Percentiles rank a stretch among this genome's conserved stretches.
phyloP scores from a whole-genome alignment of 2,113 vertebrate genomes.

The Apeltes quadracus region DNA sequence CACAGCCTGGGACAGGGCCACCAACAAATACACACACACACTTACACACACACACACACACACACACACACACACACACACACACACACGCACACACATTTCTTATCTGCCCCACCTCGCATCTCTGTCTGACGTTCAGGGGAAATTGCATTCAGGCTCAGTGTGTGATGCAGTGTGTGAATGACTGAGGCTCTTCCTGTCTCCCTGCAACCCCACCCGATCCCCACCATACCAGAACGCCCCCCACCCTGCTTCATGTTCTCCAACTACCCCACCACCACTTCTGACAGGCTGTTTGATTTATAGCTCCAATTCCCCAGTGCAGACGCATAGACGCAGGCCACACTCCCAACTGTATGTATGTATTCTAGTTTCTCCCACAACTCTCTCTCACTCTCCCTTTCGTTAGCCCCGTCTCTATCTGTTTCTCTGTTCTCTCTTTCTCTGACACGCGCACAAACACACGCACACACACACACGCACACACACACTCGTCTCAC shows the following conservation, averaged over 20 bases:
- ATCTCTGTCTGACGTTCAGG: conserved; percentile 78
- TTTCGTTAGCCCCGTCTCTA: conserved; percentile 47
- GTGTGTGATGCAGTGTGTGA: conserved; percentile 69
- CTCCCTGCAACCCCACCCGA: conserved; percentile 36
- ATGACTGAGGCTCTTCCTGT: conserved; percentile 57
- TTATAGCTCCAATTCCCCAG: conserved; percentile 84
- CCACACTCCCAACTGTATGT: conserved; percentile 79
- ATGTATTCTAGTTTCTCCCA: conserved; percentile 74
- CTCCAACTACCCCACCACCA: conserved; percentile 63
- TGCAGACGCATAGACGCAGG: conserved; percentile 76
- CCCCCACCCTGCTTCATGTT: conserved; percentile 64
- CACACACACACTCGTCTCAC: conserved; percentile 20
- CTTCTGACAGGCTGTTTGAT: conserved; percentile 82
- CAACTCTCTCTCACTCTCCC: conserved; percentile 36
- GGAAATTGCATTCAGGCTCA: conserved; percentile 82
- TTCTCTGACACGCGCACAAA: conserved; percentile 6
- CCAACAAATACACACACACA: conserved; percentile 39
- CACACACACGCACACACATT: conserved; percentile 36
- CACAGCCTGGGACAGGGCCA: conserved; percentile 41
- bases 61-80: conserved; percentile 30
- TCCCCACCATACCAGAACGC: conserved; percentile 3
- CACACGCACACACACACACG: conserved; percentile 18
- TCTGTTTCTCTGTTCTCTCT: conserved; percentile 46
- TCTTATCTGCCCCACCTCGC: conserved; percentile 78
- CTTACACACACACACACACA: conserved; percentile 35